Conservation (phyloP, 1,140 invertebrate species). For the Calycopis cecrops region DNA sequence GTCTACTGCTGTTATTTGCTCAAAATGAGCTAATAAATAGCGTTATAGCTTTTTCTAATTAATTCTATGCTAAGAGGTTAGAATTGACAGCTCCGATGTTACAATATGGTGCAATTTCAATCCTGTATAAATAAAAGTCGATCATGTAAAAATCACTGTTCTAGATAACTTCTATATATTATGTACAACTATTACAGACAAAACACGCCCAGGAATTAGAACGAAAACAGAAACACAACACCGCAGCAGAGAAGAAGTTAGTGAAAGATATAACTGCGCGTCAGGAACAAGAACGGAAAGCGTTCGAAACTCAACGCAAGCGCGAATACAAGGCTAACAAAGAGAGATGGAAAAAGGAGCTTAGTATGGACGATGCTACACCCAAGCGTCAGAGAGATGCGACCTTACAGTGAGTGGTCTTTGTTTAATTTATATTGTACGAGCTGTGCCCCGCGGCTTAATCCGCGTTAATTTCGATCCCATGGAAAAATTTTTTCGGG, state of each 20-base stretch:
- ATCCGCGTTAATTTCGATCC: no score
- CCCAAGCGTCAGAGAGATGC: slow-evolving; percentile 95
- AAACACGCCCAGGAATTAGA: slow-evolving; percentile 95
- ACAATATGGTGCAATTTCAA: no score
- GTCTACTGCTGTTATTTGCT: no score
- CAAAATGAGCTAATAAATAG: no score
- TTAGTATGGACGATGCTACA: slow-evolving; percentile 92
- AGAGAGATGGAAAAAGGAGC: slow-evolving; percentile 95
- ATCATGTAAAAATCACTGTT: background rate
- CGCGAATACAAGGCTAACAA: slow-evolving; percentile 99
- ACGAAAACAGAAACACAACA: slow-evolving; percentile 91
- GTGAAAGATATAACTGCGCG: slow-evolving; percentile 92
- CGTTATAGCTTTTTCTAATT: no score
- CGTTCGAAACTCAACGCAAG: slow-evolving; percentile 93
- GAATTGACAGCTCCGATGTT: no score
- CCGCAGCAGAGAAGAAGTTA: slow-evolving; percentile 92
- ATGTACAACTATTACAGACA: slow-evolving; percentile 51
- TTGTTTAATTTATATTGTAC: slow-evolving; percentile 4
- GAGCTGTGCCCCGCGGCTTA: no score
- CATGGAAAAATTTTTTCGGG: no score
- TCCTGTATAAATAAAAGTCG: no score
- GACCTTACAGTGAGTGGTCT: slow-evolving; percentile 82
- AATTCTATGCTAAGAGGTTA: no score
- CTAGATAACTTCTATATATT: no score
- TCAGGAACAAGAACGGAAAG: slow-evolving; percentile 91